phyloP scores from a whole-genome alignment of 2,113 vertebrate genomes.

The Dipodomys spectabilis region DNA sequence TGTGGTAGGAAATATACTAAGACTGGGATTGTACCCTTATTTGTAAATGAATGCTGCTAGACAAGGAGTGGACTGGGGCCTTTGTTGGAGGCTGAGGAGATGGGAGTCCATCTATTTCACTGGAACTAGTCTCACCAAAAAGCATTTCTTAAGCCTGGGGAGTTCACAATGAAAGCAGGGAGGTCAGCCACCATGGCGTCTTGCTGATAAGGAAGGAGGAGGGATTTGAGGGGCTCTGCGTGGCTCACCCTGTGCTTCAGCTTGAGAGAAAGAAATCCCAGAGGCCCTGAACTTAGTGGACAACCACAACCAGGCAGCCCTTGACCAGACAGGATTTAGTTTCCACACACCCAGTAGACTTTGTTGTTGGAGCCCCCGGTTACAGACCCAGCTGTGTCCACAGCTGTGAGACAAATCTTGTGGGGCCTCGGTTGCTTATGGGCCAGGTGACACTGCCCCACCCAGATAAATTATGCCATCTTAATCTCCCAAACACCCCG shows the following conservation, averaged over 20 bases:
- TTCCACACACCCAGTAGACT: neutral
- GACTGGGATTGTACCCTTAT: neutral
- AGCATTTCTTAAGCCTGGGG: neutral
- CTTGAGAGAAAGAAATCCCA: neutral
- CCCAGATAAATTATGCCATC: neutral
- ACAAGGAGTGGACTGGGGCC: neutral
- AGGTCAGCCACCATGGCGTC: neutral
- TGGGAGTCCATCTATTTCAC: neutral
- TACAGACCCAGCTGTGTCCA: neutral
- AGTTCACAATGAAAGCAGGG: neutral
- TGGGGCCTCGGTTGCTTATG: neutral
- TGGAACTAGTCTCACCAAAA: neutral
- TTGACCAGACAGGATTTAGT: neutral
- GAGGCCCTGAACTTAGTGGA: neutral
- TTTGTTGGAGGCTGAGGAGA: neutral
- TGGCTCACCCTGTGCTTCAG: neutral
- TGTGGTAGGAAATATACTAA: neutral
- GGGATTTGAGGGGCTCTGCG: too few species aligned
- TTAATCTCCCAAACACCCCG: too few species aligned
- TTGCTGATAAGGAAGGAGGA: neutral
- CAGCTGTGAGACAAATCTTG: accelerated
- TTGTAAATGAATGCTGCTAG: neutral
- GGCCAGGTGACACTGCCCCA: neutral
- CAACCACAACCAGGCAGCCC: neutral
- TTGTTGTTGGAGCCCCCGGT: accelerated